Percentiles rank a stretch among this genome's conserved stretches.
Conservation (phyloP, 2,797 vertebrate species). For the Gymnocypris eckloni region DNA sequence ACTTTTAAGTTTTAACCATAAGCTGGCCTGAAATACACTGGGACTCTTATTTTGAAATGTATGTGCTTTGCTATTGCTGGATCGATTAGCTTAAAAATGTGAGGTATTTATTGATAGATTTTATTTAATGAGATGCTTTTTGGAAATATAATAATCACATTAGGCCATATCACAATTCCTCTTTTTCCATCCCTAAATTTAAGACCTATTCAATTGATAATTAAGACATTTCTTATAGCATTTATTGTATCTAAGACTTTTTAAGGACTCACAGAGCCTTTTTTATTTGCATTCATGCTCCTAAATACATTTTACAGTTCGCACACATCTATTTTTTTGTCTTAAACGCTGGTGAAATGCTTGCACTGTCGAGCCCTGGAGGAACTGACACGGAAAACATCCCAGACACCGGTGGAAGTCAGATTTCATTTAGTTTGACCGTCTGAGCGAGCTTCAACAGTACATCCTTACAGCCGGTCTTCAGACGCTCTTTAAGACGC, state of each 20-base stretch:
- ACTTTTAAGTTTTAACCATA: background rate
- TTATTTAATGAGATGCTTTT: background rate
- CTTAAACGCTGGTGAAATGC: background rate
- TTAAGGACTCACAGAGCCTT: background rate
- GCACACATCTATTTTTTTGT: background rate
- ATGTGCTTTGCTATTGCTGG: background rate
- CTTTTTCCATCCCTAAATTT: background rate
- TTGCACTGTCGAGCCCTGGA: background rate
- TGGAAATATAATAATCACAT: background rate
- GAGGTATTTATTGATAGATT: background rate
- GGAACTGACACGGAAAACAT: conserved; percentile 2
- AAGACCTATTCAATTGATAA: background rate
- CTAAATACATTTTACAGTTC: background rate
- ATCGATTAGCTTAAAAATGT: no score
- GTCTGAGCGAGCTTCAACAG: background rate
- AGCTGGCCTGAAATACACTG: background rate
- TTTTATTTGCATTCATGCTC: background rate
- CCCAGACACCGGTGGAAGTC: background rate
- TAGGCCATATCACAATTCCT: background rate
- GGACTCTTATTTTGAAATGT: background rate
- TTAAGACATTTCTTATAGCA: background rate
- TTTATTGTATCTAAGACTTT: background rate
- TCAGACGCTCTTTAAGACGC: background rate
- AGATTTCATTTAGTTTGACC: background rate
- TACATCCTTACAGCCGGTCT: background rate